Evolutionary conservation across 2,113 vertebrate species (phyloP), one percentile per base, ranked within the genome.

Genomic region (Cyprinodon variegatus): DNA sequence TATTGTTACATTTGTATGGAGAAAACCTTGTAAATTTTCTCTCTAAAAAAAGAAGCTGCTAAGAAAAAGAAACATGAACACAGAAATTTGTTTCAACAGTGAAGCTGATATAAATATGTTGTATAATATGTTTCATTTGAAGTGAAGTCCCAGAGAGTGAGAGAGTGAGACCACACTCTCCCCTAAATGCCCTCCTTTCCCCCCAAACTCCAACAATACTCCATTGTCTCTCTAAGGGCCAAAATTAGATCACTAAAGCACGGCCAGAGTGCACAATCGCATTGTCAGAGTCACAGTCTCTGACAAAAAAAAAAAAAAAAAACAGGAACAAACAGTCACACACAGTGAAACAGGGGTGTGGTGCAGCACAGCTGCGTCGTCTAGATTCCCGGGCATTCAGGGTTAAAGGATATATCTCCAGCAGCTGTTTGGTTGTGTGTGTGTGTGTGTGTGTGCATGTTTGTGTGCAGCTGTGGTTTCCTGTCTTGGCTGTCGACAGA

Each of bases 381-480:
- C 79, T 87, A 68, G 65, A 80, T 83, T 76, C 88, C 74, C 68
- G 77, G 84, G 85, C 91, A 85, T 85, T 91, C 83, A 77, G 85
- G 87, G 90, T 90, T 92, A 89, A 81, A 90, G 86, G 90, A 92
- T 90, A 92, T 77, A 80, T 82, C 82, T 91, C 85, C 87, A 91
- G 83, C 88, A 89, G 90, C 85, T 92, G 89, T 85, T 79, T 76
- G 79, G 79, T 73, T 71, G 43, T 63, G 83, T 79, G 85, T 74
- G 66, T 69, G 57, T 69, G 57, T 36, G 61, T 65, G 48, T 2
- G 66, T 74, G 74, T 80, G 62, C 69, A 61, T 5, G 66, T 65
- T 61, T 68, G 20, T 22, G 75, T 48, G 72, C 94, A 94, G 94
- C 93, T 94, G 94, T 82, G 87, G 87, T 89, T 94, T 94, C 91